A percentile compares a stretch with the other conserved stretches of the same genome.
Conservation (phyloP, 53 echinoderm and acorn worm species). For the Actinopyga echinites region DNA sequence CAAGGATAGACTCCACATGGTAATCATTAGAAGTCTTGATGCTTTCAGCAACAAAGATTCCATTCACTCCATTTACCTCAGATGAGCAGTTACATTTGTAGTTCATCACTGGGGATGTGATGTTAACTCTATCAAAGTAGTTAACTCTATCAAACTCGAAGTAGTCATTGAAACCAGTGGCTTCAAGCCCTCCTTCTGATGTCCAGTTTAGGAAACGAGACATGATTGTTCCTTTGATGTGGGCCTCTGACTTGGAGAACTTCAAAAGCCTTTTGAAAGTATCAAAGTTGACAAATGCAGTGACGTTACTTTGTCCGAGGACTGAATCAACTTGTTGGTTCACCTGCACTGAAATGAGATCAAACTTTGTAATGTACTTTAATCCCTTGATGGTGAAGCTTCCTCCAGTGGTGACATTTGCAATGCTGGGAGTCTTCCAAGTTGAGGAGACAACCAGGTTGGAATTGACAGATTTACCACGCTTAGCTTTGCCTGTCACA, state of each 20-base stretch:
- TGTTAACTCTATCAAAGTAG: slow-evolving; percentile 34
- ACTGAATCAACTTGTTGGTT: background rate
- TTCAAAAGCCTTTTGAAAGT: slow-evolving; percentile 58
- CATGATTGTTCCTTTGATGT: slow-evolving; percentile 23
- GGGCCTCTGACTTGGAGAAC: slow-evolving; percentile 41
- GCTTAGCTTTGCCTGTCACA: slow-evolving; percentile 27
- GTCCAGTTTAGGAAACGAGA: slow-evolving; percentile 50
- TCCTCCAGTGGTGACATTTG: slow-evolving; percentile 64
- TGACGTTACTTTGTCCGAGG: background rate
- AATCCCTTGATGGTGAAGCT: slow-evolving; percentile 68
- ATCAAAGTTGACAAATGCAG: slow-evolving; percentile 38
- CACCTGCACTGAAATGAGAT: slow-evolving; percentile 31
- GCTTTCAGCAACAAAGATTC: background rate
- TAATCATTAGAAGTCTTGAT: too few species aligned
- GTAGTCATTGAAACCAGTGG: slow-evolving; percentile 30
- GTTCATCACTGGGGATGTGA: slow-evolving; percentile 62
- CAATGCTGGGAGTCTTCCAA: slow-evolving; percentile 28
- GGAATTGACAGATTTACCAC: slow-evolving; percentile 11
- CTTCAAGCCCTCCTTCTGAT: slow-evolving; percentile 5
- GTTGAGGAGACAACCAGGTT: background rate
- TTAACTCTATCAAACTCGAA: slow-evolving; percentile 67
- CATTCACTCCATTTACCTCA: slow-evolving; percentile 1
- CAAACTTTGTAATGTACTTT: slow-evolving; percentile 56
- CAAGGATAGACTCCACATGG: too few species aligned
- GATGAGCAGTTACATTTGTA: slow-evolving; percentile 49